Conservation (phyloP, 2,888 invertebrate genomes). For the Heterodera filipjevi region DNA sequence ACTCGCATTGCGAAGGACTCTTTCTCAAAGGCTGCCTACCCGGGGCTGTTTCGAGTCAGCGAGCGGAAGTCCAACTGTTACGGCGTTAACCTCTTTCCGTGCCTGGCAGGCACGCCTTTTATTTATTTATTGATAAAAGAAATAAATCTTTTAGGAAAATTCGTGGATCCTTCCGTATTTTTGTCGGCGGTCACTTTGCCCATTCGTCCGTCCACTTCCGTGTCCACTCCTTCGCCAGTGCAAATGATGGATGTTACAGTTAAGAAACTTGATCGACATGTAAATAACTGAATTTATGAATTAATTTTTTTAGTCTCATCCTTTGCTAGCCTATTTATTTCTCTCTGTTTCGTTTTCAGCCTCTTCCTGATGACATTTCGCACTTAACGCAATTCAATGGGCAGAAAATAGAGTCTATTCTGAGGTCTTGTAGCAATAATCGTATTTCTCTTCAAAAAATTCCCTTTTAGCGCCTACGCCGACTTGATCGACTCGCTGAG, state of each 20-base stretch:
- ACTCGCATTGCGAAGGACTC: conserved; percentile 4
- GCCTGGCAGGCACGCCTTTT: not conserved
- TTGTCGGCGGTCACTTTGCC: not conserved
- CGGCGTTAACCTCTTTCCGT: not conserved
- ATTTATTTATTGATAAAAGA: too few species aligned
- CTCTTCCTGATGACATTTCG: not conserved
- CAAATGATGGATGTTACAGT: not conserved
- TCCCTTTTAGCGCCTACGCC: not conserved
- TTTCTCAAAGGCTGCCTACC: not conserved
- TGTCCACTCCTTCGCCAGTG: not conserved
- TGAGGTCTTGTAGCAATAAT: not conserved
- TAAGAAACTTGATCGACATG: not conserved
- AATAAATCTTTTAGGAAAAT: not conserved
- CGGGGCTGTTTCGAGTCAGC: not conserved
- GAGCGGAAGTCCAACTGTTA: not conserved
- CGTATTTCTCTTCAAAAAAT: not conserved
- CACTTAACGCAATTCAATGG: not conserved
- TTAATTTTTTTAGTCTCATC: not conserved
- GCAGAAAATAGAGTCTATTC: not conserved
- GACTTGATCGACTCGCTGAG: not conserved
- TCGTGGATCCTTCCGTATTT: not conserved
- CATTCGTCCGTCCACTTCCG: not conserved
- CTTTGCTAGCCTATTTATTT: too few species aligned
- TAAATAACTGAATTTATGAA: too few species aligned
- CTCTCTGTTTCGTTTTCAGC: not conserved